These are phyloP conservation scores for Crypturellus undulatus DNA, from an alignment of 2,113 vertebrate genomes.

Conservation along the genomic window DNA sequence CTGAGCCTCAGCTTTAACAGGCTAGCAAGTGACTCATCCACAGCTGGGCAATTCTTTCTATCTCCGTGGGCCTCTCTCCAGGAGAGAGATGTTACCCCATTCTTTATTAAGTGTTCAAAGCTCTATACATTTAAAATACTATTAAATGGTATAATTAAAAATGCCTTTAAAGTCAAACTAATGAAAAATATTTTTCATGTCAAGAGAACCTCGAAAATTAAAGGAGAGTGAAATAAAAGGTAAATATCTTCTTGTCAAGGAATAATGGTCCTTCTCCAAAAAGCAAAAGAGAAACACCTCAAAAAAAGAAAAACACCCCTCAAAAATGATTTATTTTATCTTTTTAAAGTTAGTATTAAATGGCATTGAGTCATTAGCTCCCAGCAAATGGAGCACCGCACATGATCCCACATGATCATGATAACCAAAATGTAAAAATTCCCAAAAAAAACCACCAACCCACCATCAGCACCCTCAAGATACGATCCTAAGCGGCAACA, in stretches of 20 bases:
- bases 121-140: background rate
- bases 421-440: background rate
- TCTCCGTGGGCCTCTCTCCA: background rate
- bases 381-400: background rate
- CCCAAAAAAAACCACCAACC: background rate
- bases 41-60: rapidly evolving
- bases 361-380: background rate
- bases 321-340: background rate
- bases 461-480: background rate
- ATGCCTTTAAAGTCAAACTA: background rate
- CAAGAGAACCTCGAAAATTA: background rate
- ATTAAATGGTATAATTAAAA: background rate
- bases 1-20: background rate
- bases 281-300: background rate
- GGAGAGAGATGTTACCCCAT: background rate
- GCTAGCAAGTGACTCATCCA: background rate
- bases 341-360: background rate
- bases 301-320: too few species aligned
- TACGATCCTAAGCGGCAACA: background rate
- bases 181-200: background rate
- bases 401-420: background rate
- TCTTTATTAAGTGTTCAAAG: background rate
- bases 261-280: background rate
- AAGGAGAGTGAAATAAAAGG: background rate
- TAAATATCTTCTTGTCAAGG: background rate